A percentile compares a stretch with the other conserved stretches of the same genome.
These are phyloP conservation scores for Lathronympha strigana DNA, from an alignment of 2,888 invertebrate genomes.

Conservation along the genomic window DNA sequence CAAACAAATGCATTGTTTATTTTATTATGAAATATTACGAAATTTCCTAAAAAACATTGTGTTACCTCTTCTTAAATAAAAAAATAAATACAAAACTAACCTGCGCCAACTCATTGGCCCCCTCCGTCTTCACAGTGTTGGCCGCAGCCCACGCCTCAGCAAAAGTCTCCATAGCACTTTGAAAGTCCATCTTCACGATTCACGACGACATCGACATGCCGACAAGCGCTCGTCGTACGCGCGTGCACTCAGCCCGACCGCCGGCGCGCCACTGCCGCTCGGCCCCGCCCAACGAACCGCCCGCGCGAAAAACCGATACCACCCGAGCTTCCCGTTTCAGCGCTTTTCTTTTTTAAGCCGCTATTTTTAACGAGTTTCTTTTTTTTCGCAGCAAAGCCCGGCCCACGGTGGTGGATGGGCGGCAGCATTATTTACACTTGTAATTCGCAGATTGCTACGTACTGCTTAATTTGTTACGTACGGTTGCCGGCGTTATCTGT, in stretches of 20 bases:
- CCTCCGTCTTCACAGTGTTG: slow-evolving; percentile 86
- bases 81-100: slow-evolving; percentile 72
- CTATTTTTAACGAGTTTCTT: slow-evolving; percentile 82
- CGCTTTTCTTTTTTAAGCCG: slow-evolving; percentile 84
- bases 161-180: slow-evolving; percentile 99
- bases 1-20: no score
- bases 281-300: slow-evolving; percentile 82
- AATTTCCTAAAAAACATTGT: no score
- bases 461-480: slow-evolving; percentile 72
- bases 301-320: slow-evolving; percentile 83
- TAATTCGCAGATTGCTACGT: slow-evolving; percentile 77
- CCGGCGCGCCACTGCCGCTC: slow-evolving; percentile 85
- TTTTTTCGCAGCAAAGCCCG: slow-evolving; percentile 74
- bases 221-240: slow-evolving; percentile 74
- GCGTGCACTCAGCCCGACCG: slow-evolving; percentile 84
- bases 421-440: slow-evolving; percentile 84
- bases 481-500: slow-evolving; percentile 62
- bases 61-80: background rate
- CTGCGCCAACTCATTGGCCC: slow-evolving; percentile 86
- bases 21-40: no score
- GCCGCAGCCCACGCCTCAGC: slow-evolving; percentile 99
- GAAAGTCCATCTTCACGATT: slow-evolving; percentile 94
- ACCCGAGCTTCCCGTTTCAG: slow-evolving; percentile 82
- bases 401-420: slow-evolving; percentile 82
- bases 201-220: slow-evolving; percentile 82